Evolutionary conservation across 2,797 vertebrate genomes (phyloP).

Genomic region (Netta rufina): DNA sequence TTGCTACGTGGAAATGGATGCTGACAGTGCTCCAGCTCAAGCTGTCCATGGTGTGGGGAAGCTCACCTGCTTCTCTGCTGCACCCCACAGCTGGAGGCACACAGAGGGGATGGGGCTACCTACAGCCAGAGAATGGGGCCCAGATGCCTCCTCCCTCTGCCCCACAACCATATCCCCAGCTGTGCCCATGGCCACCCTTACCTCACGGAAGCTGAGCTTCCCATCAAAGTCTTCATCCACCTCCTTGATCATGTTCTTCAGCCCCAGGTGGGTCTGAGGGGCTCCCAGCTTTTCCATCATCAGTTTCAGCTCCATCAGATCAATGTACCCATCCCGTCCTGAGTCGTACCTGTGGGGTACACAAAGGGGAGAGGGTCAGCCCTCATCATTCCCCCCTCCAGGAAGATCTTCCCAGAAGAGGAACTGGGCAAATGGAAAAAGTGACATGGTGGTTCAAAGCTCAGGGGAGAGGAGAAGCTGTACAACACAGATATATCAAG

Average conservation of each 20-base stretch:
- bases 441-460: neutral
- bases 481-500: constrained; percentile 8
- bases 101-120: neutral
- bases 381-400: neutral
- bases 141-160: neutral
- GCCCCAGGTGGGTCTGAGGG: constrained; percentile 82
- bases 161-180: neutral
- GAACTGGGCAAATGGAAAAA: neutral
- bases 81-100: neutral
- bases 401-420: neutral
- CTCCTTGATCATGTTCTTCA: constrained; percentile 85
- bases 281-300: constrained; percentile 87
- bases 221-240: constrained; percentile 84
- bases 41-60: neutral
- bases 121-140: neutral
- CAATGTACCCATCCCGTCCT: constrained; percentile 80
- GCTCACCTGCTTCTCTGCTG: neutral
- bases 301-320: constrained; percentile 84
- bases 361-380: neutral
- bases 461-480: neutral
- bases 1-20: rapidly evolving
- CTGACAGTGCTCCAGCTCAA: neutral
- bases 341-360: constrained; percentile 76
- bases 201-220: constrained; percentile 83
- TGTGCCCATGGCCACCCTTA: neutral